A percentile compares a stretch with the other conserved stretches of the same genome.
Evolutionary conservation across 2,113 vertebrate genomes (phyloP).

Genomic region (Dasyprocta punctata): DNA sequence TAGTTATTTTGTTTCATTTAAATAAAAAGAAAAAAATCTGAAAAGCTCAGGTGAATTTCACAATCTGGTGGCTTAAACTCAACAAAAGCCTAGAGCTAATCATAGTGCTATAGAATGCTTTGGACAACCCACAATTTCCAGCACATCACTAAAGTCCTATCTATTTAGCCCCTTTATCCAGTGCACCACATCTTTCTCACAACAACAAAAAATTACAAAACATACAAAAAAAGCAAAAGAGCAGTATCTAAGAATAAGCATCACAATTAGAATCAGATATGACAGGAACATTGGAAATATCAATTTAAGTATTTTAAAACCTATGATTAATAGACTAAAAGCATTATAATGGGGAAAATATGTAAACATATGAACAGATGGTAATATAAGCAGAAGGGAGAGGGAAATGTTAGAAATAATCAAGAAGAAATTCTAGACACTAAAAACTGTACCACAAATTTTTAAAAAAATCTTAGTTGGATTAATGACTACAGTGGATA

Average conservation of each 20-base stretch:
- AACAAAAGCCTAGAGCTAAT: neutral
- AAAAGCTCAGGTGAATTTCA: neutral
- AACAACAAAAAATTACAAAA: neutral
- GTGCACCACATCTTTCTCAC: neutral
- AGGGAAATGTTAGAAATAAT: neutral
- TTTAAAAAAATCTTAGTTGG: neutral
- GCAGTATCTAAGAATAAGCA: neutral
- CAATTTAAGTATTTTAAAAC: neutral
- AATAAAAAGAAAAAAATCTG: neutral
- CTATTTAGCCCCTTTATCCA: neutral
- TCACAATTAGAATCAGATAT: neutral
- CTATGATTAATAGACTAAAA: neutral
- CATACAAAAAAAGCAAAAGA: neutral
- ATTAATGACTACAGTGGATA: neutral
- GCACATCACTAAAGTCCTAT: neutral
- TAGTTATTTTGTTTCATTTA: neutral
- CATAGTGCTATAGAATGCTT: neutral
- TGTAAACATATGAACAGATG: neutral
- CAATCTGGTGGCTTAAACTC: neutral
- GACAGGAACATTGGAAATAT: neutral
- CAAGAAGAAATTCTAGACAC: neutral
- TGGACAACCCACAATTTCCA: neutral
- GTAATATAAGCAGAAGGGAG: neutral
- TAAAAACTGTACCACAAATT: neutral
- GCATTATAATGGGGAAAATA: neutral